A percentile compares a stretch with the other conserved stretches of the same genome.
Conservation (phyloP, 2,888 invertebrate species). For the Ellobium chinense region DNA sequence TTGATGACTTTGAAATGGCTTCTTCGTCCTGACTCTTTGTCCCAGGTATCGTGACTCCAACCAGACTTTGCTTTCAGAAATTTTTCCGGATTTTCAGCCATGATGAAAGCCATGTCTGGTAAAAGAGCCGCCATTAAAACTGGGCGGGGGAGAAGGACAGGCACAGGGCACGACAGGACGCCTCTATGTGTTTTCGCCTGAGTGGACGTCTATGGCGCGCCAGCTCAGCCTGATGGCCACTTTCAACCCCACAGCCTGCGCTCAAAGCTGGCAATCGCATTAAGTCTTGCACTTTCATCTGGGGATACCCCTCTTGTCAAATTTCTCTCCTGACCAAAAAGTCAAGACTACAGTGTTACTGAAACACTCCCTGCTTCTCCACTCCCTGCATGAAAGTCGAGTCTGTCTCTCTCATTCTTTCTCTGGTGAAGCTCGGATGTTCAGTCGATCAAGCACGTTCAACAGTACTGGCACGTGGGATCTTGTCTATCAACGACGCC, state of each 20-base stretch:
- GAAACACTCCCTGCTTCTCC: neutral
- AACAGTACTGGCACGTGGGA: constrained; percentile 3
- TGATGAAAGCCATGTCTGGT: constrained; percentile 41
- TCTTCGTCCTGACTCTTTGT: neutral
- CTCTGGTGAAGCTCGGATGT: neutral
- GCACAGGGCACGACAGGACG: constrained; percentile 14
- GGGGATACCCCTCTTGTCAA: constrained; percentile 9
- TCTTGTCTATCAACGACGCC: constrained; percentile 1
- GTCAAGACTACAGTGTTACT: neutral
- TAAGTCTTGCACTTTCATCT: constrained; percentile 29
- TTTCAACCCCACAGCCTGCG: neutral
- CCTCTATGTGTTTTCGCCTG: constrained; percentile 25
- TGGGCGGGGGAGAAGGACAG: constrained; percentile 4
- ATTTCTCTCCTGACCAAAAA: constrained; percentile 26
- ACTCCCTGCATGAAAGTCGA: too few relatives aligned
- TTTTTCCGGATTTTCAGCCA: constrained; percentile 51
- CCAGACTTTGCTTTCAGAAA: constrained; percentile 52
- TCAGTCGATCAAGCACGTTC: neutral
- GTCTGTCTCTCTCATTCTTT: neutral
- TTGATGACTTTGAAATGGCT: constrained; percentile 13
- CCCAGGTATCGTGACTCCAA: constrained; percentile 13
- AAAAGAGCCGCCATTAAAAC: constrained; percentile 18
- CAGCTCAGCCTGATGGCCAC: neutral
- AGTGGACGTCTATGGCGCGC: constrained; percentile 19
- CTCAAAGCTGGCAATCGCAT: constrained; percentile 8